phyloP scores from a whole-genome alignment of 2,797 vertebrate species.

The Amphiprion clarkii region DNA sequence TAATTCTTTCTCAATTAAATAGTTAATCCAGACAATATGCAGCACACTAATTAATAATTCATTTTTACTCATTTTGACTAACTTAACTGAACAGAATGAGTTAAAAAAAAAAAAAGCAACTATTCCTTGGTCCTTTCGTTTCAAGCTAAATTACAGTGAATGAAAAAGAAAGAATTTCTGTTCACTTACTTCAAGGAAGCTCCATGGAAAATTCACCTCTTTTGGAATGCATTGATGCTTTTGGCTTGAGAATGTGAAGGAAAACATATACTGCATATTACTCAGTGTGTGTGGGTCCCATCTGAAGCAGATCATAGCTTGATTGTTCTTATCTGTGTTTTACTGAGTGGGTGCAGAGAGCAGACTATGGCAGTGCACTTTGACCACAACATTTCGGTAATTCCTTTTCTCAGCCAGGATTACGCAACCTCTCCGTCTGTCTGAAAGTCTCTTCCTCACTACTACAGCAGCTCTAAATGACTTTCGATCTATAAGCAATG shows the following conservation, averaged over 20 bases:
- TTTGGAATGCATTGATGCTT: too few relatives aligned
- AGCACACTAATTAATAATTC: too few relatives aligned
- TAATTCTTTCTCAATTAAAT: too few relatives aligned
- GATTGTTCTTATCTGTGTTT: slow-evolving; percentile 45
- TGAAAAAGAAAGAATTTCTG: too few relatives aligned
- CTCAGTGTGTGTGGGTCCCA: background rate
- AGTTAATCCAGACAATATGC: too few relatives aligned
- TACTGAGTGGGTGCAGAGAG: slow-evolving; percentile 33
- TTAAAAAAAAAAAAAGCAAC: background rate
- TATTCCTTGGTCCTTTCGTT: background rate
- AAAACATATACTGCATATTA: background rate
- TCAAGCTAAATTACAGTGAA: too few relatives aligned
- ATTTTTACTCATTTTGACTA: background rate
- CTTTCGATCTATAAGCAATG: slow-evolving; percentile 44
- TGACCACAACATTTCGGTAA: slow-evolving; percentile 34
- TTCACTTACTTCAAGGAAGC: too few relatives aligned
- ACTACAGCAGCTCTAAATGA: slow-evolving; percentile 23
- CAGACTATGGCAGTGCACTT: slow-evolving; percentile 39
- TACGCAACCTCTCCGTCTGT: slow-evolving; percentile 12
- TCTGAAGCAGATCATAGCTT: background rate
- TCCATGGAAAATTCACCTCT: too few relatives aligned
- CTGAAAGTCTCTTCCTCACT: slow-evolving; percentile 21
- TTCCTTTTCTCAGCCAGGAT: slow-evolving; percentile 29
- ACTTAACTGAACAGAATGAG: background rate
- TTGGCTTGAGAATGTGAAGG: too few relatives aligned